Evolutionary conservation across 1,140 invertebrate genomes (phyloP).

Genomic region (Tenebrio molitor): DNA sequence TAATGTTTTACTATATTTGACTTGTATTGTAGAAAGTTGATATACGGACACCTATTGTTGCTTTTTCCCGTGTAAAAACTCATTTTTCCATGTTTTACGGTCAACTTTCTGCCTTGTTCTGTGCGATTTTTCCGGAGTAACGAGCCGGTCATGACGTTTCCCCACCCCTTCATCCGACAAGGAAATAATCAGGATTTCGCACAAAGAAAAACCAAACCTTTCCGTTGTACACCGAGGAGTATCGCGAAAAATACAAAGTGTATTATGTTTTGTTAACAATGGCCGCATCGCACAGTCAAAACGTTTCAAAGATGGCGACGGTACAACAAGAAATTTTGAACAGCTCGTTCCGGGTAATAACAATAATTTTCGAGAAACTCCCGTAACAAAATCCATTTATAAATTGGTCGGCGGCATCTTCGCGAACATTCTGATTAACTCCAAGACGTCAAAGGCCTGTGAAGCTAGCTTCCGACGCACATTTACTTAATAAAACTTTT

Average conservation of each 20-base stretch:
- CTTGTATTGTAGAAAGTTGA: slow-evolving; percentile 36
- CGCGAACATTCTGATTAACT: not conserved
- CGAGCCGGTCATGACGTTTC: not conserved
- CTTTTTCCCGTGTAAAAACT: not conserved
- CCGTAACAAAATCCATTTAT: not conserved
- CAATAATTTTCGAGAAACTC: no score
- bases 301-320: no score
- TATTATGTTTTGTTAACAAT: not conserved
- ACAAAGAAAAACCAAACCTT: not conserved
- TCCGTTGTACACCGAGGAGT: not conserved
- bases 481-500: slow-evolving; percentile 3
- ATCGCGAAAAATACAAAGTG: slow-evolving; percentile 3
- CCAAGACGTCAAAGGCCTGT: not conserved
- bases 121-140: not conserved
- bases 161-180: no score
- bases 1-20: slow-evolving; percentile 28
- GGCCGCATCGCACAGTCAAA: no score
- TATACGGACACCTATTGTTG: slow-evolving; percentile 34
- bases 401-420: not conserved
- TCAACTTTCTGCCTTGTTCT: not conserved
- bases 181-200: not conserved
- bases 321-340: no score
- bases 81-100: not conserved
- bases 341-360: no score
- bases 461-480: not conserved